These are phyloP conservation scores for Eristalis intricaria DNA, from an alignment of 2,888 invertebrate genomes.

Conservation along the genomic window DNA sequence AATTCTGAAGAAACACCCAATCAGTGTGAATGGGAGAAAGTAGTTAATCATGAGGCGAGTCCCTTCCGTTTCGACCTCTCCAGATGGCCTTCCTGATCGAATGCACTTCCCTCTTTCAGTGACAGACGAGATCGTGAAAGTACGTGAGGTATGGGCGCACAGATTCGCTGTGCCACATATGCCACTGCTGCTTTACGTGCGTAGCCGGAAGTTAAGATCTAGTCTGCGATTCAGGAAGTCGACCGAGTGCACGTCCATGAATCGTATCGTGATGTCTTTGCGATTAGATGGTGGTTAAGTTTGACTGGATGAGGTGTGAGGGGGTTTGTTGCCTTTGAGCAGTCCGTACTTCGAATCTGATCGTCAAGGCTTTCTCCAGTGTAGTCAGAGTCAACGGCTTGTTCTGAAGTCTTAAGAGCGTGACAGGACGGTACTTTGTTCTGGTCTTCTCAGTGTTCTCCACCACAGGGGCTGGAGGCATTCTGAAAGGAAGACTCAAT, in stretches of 20 bases:
- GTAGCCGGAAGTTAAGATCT: conserved; percentile 14
- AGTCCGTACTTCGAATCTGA: too few relatives aligned
- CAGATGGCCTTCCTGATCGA: background rate
- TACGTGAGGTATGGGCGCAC: background rate
- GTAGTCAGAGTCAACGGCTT: too few relatives aligned
- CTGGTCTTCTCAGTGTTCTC: too few relatives aligned
- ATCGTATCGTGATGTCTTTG: background rate
- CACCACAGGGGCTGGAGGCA: background rate
- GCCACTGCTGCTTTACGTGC: background rate
- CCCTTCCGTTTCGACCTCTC: conserved; percentile 8
- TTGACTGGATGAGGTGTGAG: background rate
- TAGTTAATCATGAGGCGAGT: background rate
- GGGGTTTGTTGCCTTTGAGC: too few relatives aligned
- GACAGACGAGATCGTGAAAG: conserved; percentile 1
- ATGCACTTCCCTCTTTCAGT: background rate
- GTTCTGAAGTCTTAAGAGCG: too few relatives aligned
- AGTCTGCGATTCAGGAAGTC: conserved; percentile 17
- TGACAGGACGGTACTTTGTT: too few relatives aligned
- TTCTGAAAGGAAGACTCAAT: background rate
- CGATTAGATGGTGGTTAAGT: background rate
- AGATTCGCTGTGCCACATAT: background rate
- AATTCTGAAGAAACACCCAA: background rate
- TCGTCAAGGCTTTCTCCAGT: too few relatives aligned
- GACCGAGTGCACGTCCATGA: conserved; percentile 7
- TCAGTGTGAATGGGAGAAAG: background rate